Evolutionary conservation across 2,113 vertebrate genomes (phyloP), one percentile per base, ranked within the genome.

Genomic region (Condylura cristata): DNA sequence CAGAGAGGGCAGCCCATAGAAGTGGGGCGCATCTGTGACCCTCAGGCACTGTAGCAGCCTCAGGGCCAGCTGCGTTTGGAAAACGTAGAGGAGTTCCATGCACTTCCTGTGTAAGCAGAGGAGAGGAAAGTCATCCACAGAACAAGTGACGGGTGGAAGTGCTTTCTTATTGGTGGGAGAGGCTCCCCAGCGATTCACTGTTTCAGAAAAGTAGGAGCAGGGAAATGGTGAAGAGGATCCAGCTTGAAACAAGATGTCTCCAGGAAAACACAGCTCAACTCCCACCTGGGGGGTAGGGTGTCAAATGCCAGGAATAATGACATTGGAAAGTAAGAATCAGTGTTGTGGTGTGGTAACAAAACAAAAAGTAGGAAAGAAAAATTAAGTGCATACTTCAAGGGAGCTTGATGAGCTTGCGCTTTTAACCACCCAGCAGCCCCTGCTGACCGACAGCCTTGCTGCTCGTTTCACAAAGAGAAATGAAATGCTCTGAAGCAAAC

Each of bases 1-100:
- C 75, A 99, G 98, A 56, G 99, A 99, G 39, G 99, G 99, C 39
- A 99, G 98, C 34, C 99, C 99, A 6, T 99, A 99, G 98, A 99
- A 99, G 81, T 98, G 99, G 0, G 99, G 99, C 0, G 99, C 99
- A 14, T 99, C 99, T 1, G 99, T 99, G 88, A 99, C 97, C 46
- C 99, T 98, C 92, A 99, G 98, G 97, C 99, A 99, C 78, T 99
- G 99, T 12, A 99, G 98, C 95, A 99, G 98, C 39, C 98, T 98
- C 95, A 99, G 85, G 32, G 99, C 98, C 96, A 99, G 97, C 96
- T 99, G 99, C 4, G 99, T 99, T 97, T 98, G 98, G 96, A 99
- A 99, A 26, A 95, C 98, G 0, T 98, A 98, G 14, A 98, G 97
- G 88, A 99, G 98, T 88, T 98, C 98, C 98, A 98, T 94, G 97